Percentiles rank a stretch among this genome's conserved stretches.
Conservation (phyloP, 1,140 invertebrate species). For the Listronotus oregonensis region DNA sequence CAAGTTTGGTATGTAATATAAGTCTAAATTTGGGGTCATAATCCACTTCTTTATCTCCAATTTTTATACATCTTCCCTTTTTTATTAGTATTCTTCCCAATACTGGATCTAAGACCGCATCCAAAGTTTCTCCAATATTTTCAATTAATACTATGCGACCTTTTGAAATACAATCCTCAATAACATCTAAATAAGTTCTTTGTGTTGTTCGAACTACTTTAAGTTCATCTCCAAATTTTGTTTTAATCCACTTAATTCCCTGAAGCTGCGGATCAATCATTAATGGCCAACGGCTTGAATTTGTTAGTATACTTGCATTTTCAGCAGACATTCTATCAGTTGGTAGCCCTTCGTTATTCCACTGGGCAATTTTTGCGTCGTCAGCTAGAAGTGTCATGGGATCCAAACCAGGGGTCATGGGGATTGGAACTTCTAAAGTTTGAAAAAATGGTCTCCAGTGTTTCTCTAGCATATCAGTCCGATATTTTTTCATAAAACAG, state of each 20-base stretch:
- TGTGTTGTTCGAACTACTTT: slow-evolving; percentile 78
- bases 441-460: slow-evolving; percentile 78
- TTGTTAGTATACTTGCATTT: slow-evolving; percentile 90
- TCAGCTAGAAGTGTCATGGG: slow-evolving; percentile 84
- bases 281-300: slow-evolving; percentile 89
- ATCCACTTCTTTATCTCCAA: slow-evolving; percentile 92
- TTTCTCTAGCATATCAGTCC: slow-evolving; percentile 78
- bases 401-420: slow-evolving; percentile 78
- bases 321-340: slow-evolving; percentile 92
- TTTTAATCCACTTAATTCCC: slow-evolving; percentile 97
- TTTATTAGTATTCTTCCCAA: slow-evolving; percentile 88
- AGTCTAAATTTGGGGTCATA: slow-evolving; percentile 84
- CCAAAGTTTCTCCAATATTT: slow-evolving; percentile 87
- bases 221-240: slow-evolving; percentile 72
- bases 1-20: slow-evolving; percentile 91
- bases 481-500: slow-evolving; percentile 87
- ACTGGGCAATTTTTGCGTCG: slow-evolving; percentile 87
- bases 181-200: slow-evolving; percentile 81
- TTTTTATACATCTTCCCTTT: slow-evolving; percentile 74
- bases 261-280: slow-evolving; percentile 93
- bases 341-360: slow-evolving; percentile 94
- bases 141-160: slow-evolving; percentile 82
- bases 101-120: slow-evolving; percentile 88
- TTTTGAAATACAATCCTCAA: slow-evolving; percentile 79
- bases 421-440: slow-evolving; percentile 69